A percentile compares a stretch with the other conserved stretches of the same genome.
Conservation (phyloP, 2,113 vertebrate genomes). For the Oostethus manadensis region DNA sequence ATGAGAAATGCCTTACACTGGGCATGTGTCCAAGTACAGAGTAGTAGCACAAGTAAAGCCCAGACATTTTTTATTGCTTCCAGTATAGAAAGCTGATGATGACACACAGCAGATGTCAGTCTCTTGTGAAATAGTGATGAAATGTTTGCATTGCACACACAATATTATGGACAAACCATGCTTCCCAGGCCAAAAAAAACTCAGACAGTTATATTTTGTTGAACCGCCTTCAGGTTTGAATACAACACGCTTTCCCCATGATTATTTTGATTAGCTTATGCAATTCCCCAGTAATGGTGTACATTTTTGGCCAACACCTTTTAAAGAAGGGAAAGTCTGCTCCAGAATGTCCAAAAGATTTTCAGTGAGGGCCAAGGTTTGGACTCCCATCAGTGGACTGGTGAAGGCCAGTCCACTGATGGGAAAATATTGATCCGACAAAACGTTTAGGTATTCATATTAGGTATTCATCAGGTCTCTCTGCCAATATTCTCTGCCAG, state of each 20-base stretch:
- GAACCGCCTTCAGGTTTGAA: background rate
- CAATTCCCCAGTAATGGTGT: background rate
- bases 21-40: background rate
- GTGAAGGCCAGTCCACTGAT: too few relatives aligned
- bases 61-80: background rate
- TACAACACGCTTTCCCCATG: background rate
- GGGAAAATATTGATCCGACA: too few relatives aligned
- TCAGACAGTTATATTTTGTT: background rate
- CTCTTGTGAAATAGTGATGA: slow-evolving; percentile 40
- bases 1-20: background rate
- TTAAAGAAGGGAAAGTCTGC: background rate
- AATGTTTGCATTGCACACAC: slow-evolving; percentile 31
- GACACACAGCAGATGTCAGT: slow-evolving; percentile 28
- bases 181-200: background rate
- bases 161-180: background rate
- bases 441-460: too few relatives aligned
- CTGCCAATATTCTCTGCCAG: too few relatives aligned
- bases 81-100: slow-evolving; percentile 32
- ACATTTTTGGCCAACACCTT: background rate
- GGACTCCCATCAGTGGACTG: too few relatives aligned
- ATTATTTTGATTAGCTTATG: slow-evolving; percentile 7
- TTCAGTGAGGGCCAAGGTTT: background rate
- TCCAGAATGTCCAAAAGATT: background rate
- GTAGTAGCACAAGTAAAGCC: slow-evolving; percentile 11
- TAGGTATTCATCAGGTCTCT: too few relatives aligned